These are phyloP conservation scores for Aphidius gifuensis DNA, from an alignment of 1,140 invertebrate genomes.

Conservation along the genomic window DNA sequence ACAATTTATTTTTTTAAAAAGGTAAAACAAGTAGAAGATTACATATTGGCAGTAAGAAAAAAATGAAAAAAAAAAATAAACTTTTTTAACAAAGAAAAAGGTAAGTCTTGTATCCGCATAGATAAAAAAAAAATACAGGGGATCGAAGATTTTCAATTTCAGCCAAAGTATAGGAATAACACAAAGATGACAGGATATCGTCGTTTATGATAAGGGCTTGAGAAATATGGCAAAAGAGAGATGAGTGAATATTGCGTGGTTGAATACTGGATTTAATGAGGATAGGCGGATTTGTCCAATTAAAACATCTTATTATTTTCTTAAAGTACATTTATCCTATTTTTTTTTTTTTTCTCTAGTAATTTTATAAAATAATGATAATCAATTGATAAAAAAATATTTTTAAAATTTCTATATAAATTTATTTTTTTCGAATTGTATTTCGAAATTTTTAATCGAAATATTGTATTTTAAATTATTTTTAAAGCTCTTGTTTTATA, in stretches of 20 bases:
- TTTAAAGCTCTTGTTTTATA: no score
- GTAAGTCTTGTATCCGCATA: background rate
- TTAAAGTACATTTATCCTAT: no score
- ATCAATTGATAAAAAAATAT: no score
- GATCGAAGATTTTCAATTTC: slow-evolving; percentile 43
- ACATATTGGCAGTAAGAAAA: background rate
- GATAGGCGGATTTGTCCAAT: slow-evolving; percentile 59
- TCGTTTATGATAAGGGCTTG: slow-evolving; percentile 30
- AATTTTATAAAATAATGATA: no score
- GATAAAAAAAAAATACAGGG: background rate
- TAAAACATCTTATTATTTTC: slow-evolving; percentile 55
- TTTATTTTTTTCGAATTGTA: no score
- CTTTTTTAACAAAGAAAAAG: slow-evolving; percentile 22
- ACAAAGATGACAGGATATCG: slow-evolving; percentile 44
- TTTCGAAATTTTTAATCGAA: no score
- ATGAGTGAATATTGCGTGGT: slow-evolving; percentile 9
- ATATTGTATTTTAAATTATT: no score
- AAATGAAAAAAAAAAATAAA: background rate
- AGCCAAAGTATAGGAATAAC: slow-evolving; percentile 40
- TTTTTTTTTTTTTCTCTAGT: no score
- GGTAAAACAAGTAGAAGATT: background rate
- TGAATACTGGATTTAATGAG: slow-evolving; percentile 54
- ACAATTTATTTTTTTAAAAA: no score
- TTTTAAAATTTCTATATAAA: no score
- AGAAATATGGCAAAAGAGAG: slow-evolving; percentile 26